Evolutionary conservation across 1,140 invertebrate species (phyloP), one percentile per base, ranked within the genome.

Genomic region (Cepaea nemoralis): DNA sequence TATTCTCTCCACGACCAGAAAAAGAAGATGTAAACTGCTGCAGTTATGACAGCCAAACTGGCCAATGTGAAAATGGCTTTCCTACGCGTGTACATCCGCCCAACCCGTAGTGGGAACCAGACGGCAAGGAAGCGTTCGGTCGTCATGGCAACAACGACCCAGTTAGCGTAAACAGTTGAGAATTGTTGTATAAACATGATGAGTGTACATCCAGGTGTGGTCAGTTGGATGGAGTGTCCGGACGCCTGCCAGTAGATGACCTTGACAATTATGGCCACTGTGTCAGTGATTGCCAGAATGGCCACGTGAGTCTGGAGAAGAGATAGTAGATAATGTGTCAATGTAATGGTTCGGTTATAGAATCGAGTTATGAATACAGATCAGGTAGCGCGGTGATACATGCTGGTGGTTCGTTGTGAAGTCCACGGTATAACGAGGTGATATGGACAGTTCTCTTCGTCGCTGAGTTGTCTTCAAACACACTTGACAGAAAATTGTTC

Each of bases 61-160:
- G 83, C 40, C 48, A 89, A 71, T 0, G 82, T 80, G 0, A 83
- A 27, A 14, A 83, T 45, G 31, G 86, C 85, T 24, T 84, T 86
- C 40, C 55, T 82, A 33, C 83, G 84, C 24, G 84, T 83, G 78
- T 87, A 89, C 35, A 87, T 78, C 39, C 85, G 83, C 33, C 83
- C 85, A 0, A 89, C 86, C 40, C 85, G 83, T 0, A 89, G 79
- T 0, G 88, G 88, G 40, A 88, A 88, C 84, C 85, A 87, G 12
- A 89, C 86, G 24, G 88, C 88, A 16, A 88, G 81, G 70, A 87
- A 89, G 3, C 88, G 81, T 77, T 89, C 88, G 8, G 86, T 31
- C 6, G 88, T 87, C 87, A 89, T 88, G 66, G 85, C 85, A 27
- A 89, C 88, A 14, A 89, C 78, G 35, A 89, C 84, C 88, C 88